A percentile compares a stretch with the other conserved stretches of the same genome.
phyloP scores from a whole-genome alignment of 2,113 vertebrate genomes.

The Pteronura brasiliensis region DNA sequence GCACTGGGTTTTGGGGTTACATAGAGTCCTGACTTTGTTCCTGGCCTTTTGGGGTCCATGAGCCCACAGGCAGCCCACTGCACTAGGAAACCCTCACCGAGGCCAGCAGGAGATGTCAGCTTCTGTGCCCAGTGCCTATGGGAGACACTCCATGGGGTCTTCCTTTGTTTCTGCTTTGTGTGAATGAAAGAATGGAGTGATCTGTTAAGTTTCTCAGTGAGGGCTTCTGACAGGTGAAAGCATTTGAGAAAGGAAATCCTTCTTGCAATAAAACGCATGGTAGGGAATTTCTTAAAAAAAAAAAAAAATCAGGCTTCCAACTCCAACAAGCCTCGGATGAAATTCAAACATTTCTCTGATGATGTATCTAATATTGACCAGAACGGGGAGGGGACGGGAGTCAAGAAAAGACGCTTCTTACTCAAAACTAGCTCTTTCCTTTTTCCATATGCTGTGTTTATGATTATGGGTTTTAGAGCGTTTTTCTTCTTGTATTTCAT shows the following conservation, averaged over 20 bases:
- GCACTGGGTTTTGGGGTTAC: not conserved
- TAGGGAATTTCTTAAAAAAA: constrained; percentile 48
- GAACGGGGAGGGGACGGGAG: not conserved
- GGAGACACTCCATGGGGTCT: not conserved
- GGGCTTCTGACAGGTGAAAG: constrained; percentile 66
- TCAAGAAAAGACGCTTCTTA: constrained; percentile 74
- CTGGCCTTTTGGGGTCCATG: rapidly evolving
- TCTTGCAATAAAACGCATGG: constrained; percentile 22
- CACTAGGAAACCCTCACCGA: not conserved
- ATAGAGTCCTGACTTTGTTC: not conserved
- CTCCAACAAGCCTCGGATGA: constrained; percentile 33
- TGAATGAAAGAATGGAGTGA: not conserved
- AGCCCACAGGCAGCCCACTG: rapidly evolving
- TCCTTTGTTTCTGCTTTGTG: not conserved
- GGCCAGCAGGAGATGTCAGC: not conserved
- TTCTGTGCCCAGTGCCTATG: rapidly evolving
- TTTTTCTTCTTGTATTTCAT: constrained; percentile 83
- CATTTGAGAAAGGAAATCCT: constrained; percentile 73
- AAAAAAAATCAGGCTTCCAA: constrained; percentile 42
- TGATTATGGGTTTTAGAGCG: constrained; percentile 83
- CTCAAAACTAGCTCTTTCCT: constrained; percentile 50
- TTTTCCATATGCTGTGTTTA: constrained; percentile 80
- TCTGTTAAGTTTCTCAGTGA: constrained; percentile 68
- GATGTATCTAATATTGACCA: constrained; percentile 73
- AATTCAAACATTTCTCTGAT: constrained; percentile 71